A percentile compares a stretch with the other conserved stretches of the same genome.
phyloP scores from a whole-genome alignment of 2,797 vertebrate species.

The Gouania willdenowi region DNA sequence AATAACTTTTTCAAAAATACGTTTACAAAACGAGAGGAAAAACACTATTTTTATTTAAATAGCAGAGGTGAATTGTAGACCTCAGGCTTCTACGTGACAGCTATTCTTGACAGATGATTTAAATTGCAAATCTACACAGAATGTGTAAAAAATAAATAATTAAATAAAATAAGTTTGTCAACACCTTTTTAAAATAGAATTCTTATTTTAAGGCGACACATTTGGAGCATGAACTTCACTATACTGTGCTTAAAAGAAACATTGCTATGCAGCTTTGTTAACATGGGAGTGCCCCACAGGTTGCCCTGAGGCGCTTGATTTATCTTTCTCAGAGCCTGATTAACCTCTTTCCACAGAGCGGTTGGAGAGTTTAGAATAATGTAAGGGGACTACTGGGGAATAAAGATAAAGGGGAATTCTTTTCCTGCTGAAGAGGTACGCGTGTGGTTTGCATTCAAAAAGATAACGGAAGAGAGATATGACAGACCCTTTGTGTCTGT shows the following conservation, averaged over 20 bases:
- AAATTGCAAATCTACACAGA: too few species aligned
- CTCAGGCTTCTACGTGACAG: too few species aligned
- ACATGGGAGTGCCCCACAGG: constrained; percentile 1
- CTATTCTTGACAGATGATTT: too few species aligned
- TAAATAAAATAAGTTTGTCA: too few species aligned
- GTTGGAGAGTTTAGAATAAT: not conserved
- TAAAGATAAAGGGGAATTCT: not conserved
- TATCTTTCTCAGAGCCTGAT: constrained; percentile 11
- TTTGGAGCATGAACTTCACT: too few species aligned
- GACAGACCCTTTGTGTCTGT: not conserved
- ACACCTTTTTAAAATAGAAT: too few species aligned
- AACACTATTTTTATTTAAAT: too few species aligned
- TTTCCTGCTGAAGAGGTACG: not conserved
- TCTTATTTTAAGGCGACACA: too few species aligned
- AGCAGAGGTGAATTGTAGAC: too few species aligned
- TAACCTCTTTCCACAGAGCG: constrained; percentile 10
- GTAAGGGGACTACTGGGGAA: not conserved
- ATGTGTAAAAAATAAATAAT: too few species aligned
- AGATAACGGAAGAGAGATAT: constrained; percentile 5
- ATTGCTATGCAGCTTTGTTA: not conserved
- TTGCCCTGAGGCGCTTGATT: constrained; percentile 1
- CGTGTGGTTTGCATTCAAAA: constrained; percentile 4
- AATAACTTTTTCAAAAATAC: too few species aligned
- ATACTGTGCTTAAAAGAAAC: not conserved
- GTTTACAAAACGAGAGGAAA: too few species aligned